A percentile compares a stretch with the other conserved stretches of the same genome.
These are phyloP conservation scores for Drosophila borealis DNA, from an alignment of 2,888 invertebrate genomes.

Conservation along the genomic window DNA sequence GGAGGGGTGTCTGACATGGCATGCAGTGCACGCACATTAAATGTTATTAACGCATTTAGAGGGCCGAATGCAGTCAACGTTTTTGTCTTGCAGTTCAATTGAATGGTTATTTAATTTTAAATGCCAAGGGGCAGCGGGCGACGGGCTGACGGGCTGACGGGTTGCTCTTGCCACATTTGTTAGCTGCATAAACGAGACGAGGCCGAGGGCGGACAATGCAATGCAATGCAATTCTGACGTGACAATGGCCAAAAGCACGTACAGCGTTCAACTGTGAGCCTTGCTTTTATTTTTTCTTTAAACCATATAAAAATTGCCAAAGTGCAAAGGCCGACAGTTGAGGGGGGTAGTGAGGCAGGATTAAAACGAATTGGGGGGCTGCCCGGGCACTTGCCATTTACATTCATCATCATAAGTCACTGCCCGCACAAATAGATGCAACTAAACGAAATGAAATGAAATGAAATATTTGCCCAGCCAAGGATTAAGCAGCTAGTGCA, in stretches of 20 bases:
- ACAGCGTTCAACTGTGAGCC: constrained; percentile 23
- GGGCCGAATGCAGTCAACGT: constrained; percentile 35
- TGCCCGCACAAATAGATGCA: constrained; percentile 61
- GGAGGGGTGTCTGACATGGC: background rate
- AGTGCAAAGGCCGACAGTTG: constrained; percentile 42
- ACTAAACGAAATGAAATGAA: constrained; percentile 74
- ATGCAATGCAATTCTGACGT: constrained; percentile 60
- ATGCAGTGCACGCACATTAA: constrained; percentile 69
- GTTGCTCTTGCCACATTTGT: constrained; percentile 51
- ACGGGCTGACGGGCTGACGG: background rate
- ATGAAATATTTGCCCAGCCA: constrained; percentile 77
- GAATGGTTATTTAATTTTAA: constrained; percentile 75
- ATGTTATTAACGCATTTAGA: constrained; percentile 77
- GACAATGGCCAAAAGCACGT: constrained; percentile 70
- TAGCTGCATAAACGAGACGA: constrained; percentile 32
- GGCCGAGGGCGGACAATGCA: constrained; percentile 7
- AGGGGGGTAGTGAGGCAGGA: background rate
- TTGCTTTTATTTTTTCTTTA: constrained; percentile 32
- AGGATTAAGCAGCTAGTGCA: constrained; percentile 52
- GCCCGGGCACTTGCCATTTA: constrained; percentile 66
- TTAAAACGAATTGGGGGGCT: no score
- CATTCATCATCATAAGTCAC: constrained; percentile 85
- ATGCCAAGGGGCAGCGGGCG: constrained; percentile 21
- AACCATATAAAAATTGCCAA: constrained; percentile 41
- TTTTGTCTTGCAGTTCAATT: constrained; percentile 60